Base-by-base conservation (phyloP, 2,797 vertebrate species). In the Crenuchus spilurus region DNA sequence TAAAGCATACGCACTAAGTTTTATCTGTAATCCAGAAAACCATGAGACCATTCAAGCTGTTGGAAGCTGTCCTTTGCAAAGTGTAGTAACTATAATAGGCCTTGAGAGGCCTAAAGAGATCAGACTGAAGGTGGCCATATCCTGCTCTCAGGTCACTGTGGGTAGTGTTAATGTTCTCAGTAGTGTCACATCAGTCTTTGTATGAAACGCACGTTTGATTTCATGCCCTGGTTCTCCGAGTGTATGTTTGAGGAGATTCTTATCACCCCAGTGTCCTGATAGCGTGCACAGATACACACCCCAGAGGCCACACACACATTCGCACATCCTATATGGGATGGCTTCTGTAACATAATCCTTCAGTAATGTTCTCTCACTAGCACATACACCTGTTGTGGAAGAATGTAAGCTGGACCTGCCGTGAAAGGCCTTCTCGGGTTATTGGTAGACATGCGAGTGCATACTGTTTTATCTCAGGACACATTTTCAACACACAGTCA, bases 351-450 rank as follows among this genome's bases (percentile, higher is more conserved):
- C 74, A 39, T 30, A 28, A 86, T 57, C 57, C 65, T 33, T 58
- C 62, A 64, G 28, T 46, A 78, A 80, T 16, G 60, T 44, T 49
- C 42, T 48, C 55, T 52, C 35, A 70, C 44, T 31, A 30, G 60
- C 22, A 44, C n/a, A 18, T 31, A 52, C 86, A 90, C 80, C 85
- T 89, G 88, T 86, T 70, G 70, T 57, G 85, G 70, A 58, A 78
- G 72, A 84, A 78, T 76, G 70, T 75, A 60, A 64, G 67, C 14
- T 77, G 64, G 51, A 44, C n/a, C 71, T 78, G 64, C 54, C 69
- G 41, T 68, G 57, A 67, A 75, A 49, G 31, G 66, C 63, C 48
- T 1, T 68, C 28, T 75, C 24, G 28, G 58, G 67, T 62, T 68
- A 61, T 51, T 22, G 30, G 58, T 54, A 35, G 18, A 62, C 62